Percentiles rank a stretch among this genome's conserved stretches.
Conservation (phyloP, 2,113 vertebrate genomes). For the Equus przewalskii region DNA sequence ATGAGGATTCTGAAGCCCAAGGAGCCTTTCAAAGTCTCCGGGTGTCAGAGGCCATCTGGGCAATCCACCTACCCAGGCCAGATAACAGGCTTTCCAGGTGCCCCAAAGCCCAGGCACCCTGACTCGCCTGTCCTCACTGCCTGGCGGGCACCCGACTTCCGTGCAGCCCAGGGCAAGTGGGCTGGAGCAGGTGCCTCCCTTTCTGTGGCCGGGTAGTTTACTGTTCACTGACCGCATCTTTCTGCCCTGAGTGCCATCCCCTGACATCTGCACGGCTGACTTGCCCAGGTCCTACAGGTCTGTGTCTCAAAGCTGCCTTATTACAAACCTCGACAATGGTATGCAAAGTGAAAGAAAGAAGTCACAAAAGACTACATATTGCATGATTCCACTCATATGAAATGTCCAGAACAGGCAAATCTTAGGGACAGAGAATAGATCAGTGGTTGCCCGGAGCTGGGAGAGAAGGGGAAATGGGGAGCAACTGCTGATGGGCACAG, state of each 20-base stretch:
- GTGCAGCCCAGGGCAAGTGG: rapidly evolving
- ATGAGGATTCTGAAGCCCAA: not conserved
- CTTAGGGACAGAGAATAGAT: not conserved
- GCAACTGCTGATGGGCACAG: not conserved
- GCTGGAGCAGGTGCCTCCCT: too few relatives aligned
- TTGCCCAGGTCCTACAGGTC: not conserved
- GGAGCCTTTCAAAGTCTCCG: not conserved
- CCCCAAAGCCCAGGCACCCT: not conserved
- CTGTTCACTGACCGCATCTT: not conserved
- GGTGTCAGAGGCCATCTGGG: not conserved
- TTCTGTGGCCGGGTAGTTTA: not conserved
- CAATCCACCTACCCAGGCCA: not conserved
- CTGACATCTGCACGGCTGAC: not conserved
- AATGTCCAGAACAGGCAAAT: not conserved
- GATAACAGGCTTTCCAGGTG: not conserved
- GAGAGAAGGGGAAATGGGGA: rapidly evolving
- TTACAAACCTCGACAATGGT: not conserved
- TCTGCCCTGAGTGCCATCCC: not conserved
- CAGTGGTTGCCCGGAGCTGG: not conserved
- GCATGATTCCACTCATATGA: not conserved
- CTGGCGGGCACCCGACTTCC: not conserved
- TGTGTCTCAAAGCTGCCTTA: not conserved
- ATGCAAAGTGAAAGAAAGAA: not conserved
- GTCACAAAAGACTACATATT: not conserved
- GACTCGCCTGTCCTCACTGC: not conserved